Percentiles rank a stretch among this genome's conserved stretches.
Conservation (phyloP, 2,888 invertebrate species). For the Cotesia congregata region DNA sequence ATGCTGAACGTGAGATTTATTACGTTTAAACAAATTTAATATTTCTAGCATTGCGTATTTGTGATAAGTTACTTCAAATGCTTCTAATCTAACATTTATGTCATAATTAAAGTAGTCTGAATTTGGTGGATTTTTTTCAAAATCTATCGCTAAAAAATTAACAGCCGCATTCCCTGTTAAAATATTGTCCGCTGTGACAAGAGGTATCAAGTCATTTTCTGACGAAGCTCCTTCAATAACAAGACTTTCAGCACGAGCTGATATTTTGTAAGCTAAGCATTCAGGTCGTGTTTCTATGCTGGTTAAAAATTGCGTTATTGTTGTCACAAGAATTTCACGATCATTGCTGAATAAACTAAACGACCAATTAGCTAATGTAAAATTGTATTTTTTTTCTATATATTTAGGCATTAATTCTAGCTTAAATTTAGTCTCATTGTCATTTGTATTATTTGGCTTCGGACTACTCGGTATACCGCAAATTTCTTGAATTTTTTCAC, state of each 20-base stretch:
- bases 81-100: slow-evolving; percentile 78
- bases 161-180: slow-evolving; percentile 75
- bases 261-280: slow-evolving; percentile 79
- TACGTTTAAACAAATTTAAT: slow-evolving; percentile 78
- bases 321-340: slow-evolving; percentile 80
- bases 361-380: slow-evolving; percentile 82
- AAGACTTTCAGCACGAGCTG: slow-evolving; percentile 81
- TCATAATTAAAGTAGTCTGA: slow-evolving; percentile 80
- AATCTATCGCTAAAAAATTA: slow-evolving; percentile 81
- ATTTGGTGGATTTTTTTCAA: slow-evolving; percentile 79
- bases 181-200: slow-evolving; percentile 77
- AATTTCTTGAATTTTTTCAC: slow-evolving; percentile 72
- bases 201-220: slow-evolving; percentile 81
- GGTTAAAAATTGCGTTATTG: slow-evolving; percentile 80
- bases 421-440: slow-evolving; percentile 70
- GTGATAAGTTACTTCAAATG: slow-evolving; percentile 83
- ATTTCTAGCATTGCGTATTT: slow-evolving; percentile 83
- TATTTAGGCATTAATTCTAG: slow-evolving; percentile 74
- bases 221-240: slow-evolving; percentile 82
- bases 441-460: slow-evolving; percentile 71
- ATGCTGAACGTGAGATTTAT: slow-evolving; percentile 71
- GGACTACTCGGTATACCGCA: slow-evolving; percentile 78
- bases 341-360: slow-evolving; percentile 77
- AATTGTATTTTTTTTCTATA: slow-evolving; percentile 79
- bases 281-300: slow-evolving; percentile 80